A percentile compares a stretch with the other conserved stretches of the same genome.
These are phyloP conservation scores for Apeira syringaria DNA, from an alignment of 2,888 invertebrate species.

Conservation along the genomic window DNA sequence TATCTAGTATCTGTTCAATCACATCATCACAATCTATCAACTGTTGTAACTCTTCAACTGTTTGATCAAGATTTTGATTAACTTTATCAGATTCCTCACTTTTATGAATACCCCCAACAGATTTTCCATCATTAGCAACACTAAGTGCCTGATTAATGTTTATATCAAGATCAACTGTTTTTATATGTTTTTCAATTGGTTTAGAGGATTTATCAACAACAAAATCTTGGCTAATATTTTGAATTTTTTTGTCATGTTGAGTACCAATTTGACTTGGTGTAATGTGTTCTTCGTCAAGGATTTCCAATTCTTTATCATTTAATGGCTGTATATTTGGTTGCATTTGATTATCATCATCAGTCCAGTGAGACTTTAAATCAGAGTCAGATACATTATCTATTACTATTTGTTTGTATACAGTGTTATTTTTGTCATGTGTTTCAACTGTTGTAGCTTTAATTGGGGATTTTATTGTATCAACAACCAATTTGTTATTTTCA, in stretches of 20 bases:
- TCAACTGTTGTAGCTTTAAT: too few species aligned
- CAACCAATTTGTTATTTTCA: too few species aligned
- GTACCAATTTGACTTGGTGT: background rate
- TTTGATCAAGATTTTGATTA: background rate
- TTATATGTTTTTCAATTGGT: background rate
- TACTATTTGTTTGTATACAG: constrained; percentile 7
- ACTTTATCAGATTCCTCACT: background rate
- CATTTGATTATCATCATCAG: constrained; percentile 14
- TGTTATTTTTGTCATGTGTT: too few species aligned
- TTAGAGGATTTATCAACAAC: background rate
- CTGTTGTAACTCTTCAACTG: constrained; percentile 10
- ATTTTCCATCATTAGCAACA: constrained; percentile 3
- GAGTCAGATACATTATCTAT: constrained; percentile 7
- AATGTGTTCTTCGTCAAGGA: constrained; percentile 1
- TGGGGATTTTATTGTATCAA: too few species aligned
- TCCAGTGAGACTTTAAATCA: constrained; percentile 19
- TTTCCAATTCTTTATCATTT: constrained; percentile 8
- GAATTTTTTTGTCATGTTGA: too few species aligned
- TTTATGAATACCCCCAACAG: background rate
- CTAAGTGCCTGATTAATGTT: background rate
- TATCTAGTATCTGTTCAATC: constrained; percentile 3
- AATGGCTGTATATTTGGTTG: background rate
- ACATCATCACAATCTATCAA: constrained; percentile 8
- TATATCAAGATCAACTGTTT: too few species aligned
- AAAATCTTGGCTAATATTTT: background rate